Evolutionary conservation across 2,888 invertebrate species (phyloP).

Genomic region (Cancer borealis): DNA sequence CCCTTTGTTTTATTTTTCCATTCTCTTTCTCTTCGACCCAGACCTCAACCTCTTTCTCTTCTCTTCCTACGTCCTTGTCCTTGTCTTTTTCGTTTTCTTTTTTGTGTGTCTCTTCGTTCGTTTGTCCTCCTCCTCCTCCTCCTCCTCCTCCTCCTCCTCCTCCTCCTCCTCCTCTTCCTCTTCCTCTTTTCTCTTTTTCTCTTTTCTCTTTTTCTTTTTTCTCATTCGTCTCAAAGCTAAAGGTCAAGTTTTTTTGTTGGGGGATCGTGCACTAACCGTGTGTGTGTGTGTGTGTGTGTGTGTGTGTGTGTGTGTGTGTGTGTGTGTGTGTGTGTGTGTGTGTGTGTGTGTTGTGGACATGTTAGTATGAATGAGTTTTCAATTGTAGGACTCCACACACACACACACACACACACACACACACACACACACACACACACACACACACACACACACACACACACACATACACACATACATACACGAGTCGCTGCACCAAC

Average conservation of each 20-base stretch:
- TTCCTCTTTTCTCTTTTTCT: constrained; percentile 9
- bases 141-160: constrained; percentile 11
- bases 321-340: constrained; percentile 20
- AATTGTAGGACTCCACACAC: neutral
- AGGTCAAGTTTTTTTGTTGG: neutral
- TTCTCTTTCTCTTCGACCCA: neutral
- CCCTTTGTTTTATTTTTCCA: too few species aligned
- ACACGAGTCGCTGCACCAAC: too few species aligned
- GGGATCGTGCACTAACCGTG: neutral
- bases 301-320: constrained; percentile 20
- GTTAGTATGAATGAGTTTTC: too few species aligned
- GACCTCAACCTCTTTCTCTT: neutral
- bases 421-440: constrained; percentile 2
- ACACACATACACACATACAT: neutral
- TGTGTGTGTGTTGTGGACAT: neutral
- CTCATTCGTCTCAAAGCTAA: neutral
- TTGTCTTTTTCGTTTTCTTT: neutral
- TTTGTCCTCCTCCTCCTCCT: neutral
- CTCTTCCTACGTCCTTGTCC: neutral
- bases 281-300: constrained; percentile 20
- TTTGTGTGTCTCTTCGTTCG: too few species aligned
- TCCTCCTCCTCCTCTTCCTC: neutral
- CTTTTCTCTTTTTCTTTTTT: too few species aligned
- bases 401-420: neutral
- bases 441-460: constrained; percentile 12